Evolutionary conservation across 2,888 invertebrate species (phyloP).

Genomic region (Lepeophtheirus nordmannii): DNA sequence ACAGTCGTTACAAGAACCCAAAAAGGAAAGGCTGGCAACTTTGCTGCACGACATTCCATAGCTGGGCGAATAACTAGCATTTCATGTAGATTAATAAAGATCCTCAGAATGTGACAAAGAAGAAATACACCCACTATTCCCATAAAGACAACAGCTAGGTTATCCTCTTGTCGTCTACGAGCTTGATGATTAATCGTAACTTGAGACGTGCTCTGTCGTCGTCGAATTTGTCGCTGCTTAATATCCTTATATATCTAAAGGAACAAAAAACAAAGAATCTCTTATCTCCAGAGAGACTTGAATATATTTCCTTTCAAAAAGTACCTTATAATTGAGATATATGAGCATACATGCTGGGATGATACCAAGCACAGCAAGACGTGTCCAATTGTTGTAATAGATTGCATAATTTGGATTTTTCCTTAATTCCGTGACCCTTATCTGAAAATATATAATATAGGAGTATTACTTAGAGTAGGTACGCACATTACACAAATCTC

Average conservation of each 20-base stretch:
- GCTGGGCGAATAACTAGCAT: slow-evolving; percentile 10
- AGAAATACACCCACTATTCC: slow-evolving; percentile 15
- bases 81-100: slow-evolving; percentile 9
- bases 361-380: slow-evolving; percentile 14
- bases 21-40: neutral
- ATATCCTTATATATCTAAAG: slow-evolving; percentile 19
- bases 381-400: slow-evolving; percentile 19
- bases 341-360: slow-evolving; percentile 11
- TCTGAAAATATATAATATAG: neutral
- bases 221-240: slow-evolving; percentile 10
- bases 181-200: slow-evolving; percentile 16
- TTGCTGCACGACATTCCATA: neutral
- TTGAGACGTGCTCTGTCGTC: neutral
- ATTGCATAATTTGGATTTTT: slow-evolving; percentile 14
- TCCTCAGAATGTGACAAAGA: slow-evolving; percentile 11
- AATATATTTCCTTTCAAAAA: neutral
- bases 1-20: slow-evolving; percentile 7
- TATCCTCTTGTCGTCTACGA: neutral
- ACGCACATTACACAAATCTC: too few relatives aligned
- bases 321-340: slow-evolving; percentile 15
- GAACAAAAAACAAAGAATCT: neutral
- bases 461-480: too few relatives aligned
- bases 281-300: neutral
- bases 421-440: slow-evolving; percentile 15
- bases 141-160: slow-evolving; percentile 21